Conservation (phyloP, 2,797 vertebrate genomes). For the Anguilla anguilla region DNA sequence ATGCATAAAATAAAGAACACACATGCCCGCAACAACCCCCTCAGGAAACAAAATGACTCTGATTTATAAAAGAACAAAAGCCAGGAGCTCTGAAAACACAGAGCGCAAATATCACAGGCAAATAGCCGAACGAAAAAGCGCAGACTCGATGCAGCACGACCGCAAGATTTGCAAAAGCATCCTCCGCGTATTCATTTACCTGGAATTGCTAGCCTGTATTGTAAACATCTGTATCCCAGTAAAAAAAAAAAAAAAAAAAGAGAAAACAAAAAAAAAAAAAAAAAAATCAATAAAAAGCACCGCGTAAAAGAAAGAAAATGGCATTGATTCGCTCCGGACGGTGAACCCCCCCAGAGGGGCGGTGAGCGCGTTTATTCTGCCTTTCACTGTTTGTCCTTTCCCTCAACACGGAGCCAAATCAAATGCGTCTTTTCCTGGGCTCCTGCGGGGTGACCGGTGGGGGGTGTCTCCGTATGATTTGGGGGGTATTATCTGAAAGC, state of each 20-base stretch:
- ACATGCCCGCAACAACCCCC: not conserved
- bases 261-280: not conserved
- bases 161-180: not conserved
- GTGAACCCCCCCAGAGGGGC: not conserved
- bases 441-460: not conserved
- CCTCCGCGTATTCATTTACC: not conserved
- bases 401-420: not conserved
- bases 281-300: not conserved
- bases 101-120: not conserved
- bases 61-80: not conserved
- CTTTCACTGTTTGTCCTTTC: conserved; percentile 4
- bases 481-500: conserved; percentile 4
- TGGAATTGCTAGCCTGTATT: not conserved
- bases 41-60: not conserved
- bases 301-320: not conserved
- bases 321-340: not conserved
- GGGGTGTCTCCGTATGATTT: not conserved
- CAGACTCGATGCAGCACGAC: not conserved
- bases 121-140: not conserved
- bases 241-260: not conserved
- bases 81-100: not conserved
- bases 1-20: not conserved
- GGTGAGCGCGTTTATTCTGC: not conserved
- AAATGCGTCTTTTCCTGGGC: not conserved
- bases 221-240: not conserved